Conservation (phyloP, 2,797 vertebrate genomes). For the Micrastur ruficollis region DNA sequence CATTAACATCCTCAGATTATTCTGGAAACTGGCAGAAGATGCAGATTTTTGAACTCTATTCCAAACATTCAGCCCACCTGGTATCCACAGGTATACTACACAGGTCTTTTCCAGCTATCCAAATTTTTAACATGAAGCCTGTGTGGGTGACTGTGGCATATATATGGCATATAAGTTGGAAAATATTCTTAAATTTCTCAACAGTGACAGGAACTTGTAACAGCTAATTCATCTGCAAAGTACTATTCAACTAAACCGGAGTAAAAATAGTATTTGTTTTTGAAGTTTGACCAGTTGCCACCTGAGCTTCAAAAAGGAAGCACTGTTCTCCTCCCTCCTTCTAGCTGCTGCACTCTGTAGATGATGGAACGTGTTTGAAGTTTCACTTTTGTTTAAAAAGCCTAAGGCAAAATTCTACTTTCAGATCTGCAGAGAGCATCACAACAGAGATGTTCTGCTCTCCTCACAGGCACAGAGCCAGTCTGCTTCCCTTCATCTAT, state of each 20-base stretch:
- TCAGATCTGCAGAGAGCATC: not conserved
- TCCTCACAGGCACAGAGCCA: not conserved
- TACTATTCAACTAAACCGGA: not conserved
- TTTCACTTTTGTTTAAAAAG: not conserved
- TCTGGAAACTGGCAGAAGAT: not conserved
- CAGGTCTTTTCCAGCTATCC: not conserved
- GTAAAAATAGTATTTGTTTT: not conserved
- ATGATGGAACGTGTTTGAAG: not conserved
- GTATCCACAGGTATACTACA: not conserved
- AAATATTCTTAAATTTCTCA: not conserved
- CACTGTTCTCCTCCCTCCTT: not conserved
- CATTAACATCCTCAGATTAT: not conserved
- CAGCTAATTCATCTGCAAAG: not conserved
- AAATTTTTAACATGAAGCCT: not conserved
- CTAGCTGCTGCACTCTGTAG: not conserved
- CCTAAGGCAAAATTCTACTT: slow-evolving; percentile 1
- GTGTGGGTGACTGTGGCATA: no score
- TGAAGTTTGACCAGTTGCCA: slow-evolving; percentile 24
- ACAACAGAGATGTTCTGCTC: not conserved
- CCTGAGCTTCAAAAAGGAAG: not conserved
- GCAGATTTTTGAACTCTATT: not conserved
- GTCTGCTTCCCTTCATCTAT: not conserved
- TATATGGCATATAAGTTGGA: no score
- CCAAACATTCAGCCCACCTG: not conserved
- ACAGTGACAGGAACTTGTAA: not conserved